These are phyloP conservation scores for Onychostoma macrolepis DNA, from an alignment of 2,113 vertebrate genomes.

Conservation along the genomic window DNA sequence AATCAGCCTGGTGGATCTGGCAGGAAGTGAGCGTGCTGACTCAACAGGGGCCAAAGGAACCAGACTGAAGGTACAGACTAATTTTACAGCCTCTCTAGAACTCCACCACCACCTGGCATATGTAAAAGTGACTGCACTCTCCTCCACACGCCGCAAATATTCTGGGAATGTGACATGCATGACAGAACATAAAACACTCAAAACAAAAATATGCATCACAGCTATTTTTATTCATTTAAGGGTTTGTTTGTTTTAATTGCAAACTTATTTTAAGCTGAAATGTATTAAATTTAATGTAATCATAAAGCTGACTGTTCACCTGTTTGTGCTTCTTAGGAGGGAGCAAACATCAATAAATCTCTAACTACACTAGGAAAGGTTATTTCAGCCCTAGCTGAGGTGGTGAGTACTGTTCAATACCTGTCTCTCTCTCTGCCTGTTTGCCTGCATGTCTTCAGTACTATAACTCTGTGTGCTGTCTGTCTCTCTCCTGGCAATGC, in stretches of 20 bases:
- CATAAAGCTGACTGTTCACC: neutral
- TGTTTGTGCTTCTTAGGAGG: slow-evolving; percentile 81
- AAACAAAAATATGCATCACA: neutral
- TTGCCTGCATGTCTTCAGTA: slow-evolving; percentile 53
- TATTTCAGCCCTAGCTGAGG: slow-evolving; percentile 96
- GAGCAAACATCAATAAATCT: slow-evolving; percentile 99
- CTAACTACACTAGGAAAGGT: slow-evolving; percentile 98
- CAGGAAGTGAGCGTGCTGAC: slow-evolving; percentile 97
- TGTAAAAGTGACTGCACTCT: slow-evolving; percentile 2
- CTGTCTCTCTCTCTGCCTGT: slow-evolving; percentile 28
- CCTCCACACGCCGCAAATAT: neutral
- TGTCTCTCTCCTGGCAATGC: slow-evolving; percentile 77
- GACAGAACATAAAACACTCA: neutral
- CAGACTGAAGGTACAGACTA: slow-evolving; percentile 87
- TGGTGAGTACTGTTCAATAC: slow-evolving; percentile 84
- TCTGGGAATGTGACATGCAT: neutral
- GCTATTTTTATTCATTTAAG: neutral
- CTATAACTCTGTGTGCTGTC: slow-evolving; percentile 66
- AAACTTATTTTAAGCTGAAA: neutral
- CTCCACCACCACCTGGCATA: slow-evolving; percentile 7
- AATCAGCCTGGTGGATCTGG: slow-evolving; percentile 97
- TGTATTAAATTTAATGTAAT: neutral
- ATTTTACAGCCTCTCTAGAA: neutral
- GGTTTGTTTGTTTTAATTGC: neutral
- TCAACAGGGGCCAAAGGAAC: slow-evolving; percentile 98